A percentile compares a stretch with the other conserved stretches of the same genome.
These are phyloP conservation scores for Pasiphila rectangulata DNA, from an alignment of 2,888 invertebrate species.

Conservation along the genomic window DNA sequence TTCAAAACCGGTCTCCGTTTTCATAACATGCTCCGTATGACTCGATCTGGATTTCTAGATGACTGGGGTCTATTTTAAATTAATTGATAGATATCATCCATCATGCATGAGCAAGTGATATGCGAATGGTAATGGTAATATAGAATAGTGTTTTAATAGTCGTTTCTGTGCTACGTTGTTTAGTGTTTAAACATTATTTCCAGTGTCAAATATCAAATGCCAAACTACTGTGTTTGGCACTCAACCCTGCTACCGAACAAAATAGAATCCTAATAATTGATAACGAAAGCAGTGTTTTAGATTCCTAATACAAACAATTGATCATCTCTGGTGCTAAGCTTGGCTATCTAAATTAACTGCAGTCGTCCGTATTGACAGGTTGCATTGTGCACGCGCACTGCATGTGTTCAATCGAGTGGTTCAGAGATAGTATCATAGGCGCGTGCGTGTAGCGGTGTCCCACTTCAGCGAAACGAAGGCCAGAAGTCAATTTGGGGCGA, in stretches of 20 bases:
- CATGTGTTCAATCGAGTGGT: slow-evolving; percentile 41
- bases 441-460: slow-evolving; percentile 49
- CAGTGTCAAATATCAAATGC: no score
- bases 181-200: no score
- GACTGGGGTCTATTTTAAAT: slow-evolving; percentile 38
- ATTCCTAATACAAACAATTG: slow-evolving; percentile 1
- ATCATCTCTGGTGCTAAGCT: slow-evolving; percentile 29
- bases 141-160: neutral
- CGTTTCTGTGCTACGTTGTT: neutral
- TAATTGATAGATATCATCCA: slow-evolving; percentile 8
- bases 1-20: slow-evolving; percentile 74
- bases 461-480: slow-evolving; percentile 59
- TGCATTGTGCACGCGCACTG: slow-evolving; percentile 39
- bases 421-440: slow-evolving; percentile 39
- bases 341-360: slow-evolving; percentile 32
- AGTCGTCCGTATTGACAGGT: slow-evolving; percentile 35
- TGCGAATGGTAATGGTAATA: neutral
- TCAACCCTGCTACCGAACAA: neutral
- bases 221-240: no score
- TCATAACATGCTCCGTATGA: slow-evolving; percentile 64
- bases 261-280: slow-evolving; percentile 2
- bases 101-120: slow-evolving; percentile 3
- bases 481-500: slow-evolving; percentile 66
- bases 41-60: slow-evolving; percentile 43
- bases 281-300: neutral